Conservation (phyloP, 2,113 vertebrate genomes). For the Hucho hucho region DNA sequence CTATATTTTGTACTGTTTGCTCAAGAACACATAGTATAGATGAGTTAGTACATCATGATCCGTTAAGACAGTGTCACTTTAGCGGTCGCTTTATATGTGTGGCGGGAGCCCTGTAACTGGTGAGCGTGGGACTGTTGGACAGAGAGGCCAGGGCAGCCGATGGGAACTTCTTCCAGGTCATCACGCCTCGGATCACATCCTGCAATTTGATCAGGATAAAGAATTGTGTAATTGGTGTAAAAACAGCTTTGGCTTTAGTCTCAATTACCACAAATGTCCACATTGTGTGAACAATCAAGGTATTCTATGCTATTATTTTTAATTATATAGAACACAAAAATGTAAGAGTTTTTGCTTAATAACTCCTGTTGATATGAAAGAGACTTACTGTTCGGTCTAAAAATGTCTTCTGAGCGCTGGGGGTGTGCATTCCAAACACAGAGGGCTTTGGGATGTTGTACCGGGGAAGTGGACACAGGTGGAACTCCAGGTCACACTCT, state of each 20-base stretch:
- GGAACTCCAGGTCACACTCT: slow-evolving; percentile 81
- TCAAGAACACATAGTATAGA: no score
- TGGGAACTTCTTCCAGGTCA: slow-evolving; percentile 81
- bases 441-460: slow-evolving; percentile 64
- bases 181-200: slow-evolving; percentile 80
- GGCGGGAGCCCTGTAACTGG: slow-evolving; percentile 14
- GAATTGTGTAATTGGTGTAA: background rate
- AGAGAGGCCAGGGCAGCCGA: slow-evolving; percentile 58
- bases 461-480: slow-evolving; percentile 84
- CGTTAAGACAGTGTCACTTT: no score
- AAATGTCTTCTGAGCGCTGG: slow-evolving; percentile 74
- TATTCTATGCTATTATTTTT: background rate
- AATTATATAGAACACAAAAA: no score
- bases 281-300: background rate
- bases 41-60: no score
- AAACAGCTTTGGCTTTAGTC: background rate
- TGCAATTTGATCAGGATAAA: slow-evolving; percentile 48
- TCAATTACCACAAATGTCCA: background rate
- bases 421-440: slow-evolving; percentile 54
- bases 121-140: slow-evolving; percentile 42
- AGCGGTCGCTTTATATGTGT: no score
- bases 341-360: background rate
- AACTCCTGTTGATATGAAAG: background rate
- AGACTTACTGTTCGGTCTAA: slow-evolving; percentile 75
- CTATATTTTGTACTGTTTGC: no score